A percentile compares a stretch with the other conserved stretches of the same genome.
These are phyloP conservation scores for Apotomis capreana DNA, from an alignment of 2,888 invertebrate species.

Conservation along the genomic window DNA sequence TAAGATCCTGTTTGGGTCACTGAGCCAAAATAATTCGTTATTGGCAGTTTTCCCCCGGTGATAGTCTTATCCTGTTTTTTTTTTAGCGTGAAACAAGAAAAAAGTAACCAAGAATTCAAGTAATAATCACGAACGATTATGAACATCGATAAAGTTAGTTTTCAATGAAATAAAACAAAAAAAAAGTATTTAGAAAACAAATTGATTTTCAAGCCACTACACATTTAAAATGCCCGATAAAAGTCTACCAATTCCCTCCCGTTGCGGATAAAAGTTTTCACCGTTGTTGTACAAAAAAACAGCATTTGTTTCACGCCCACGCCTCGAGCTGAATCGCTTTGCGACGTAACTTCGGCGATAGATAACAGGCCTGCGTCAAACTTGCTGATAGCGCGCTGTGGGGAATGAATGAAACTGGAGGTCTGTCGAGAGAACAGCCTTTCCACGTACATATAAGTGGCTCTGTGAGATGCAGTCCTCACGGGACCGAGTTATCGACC, in stretches of 20 bases:
- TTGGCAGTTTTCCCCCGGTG: too few relatives aligned
- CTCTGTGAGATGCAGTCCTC: too few relatives aligned
- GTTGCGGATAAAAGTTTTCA: neutral
- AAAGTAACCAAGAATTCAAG: too few relatives aligned
- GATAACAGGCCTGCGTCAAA: constrained; percentile 34
- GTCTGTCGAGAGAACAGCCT: neutral
- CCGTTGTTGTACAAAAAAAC: neutral
- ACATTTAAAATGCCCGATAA: neutral
- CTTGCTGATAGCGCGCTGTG: constrained; percentile 12
- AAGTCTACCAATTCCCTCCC: neutral
- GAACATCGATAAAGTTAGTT: too few relatives aligned
- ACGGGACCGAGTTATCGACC: too few relatives aligned
- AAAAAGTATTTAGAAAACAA: neutral
- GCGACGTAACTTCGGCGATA: constrained; percentile 25
- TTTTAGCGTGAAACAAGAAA: too few relatives aligned
- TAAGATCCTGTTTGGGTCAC: too few relatives aligned
- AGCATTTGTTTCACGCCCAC: constrained; percentile 1
- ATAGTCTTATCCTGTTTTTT: too few relatives aligned
- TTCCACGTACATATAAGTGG: neutral
- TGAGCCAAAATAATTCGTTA: too few relatives aligned
- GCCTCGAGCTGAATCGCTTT: constrained; percentile 14
- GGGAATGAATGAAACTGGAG: neutral
- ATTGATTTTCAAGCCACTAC: neutral
- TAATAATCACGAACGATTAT: too few relatives aligned
- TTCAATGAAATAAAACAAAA: neutral